A percentile compares a stretch with the other conserved stretches of the same genome.
phyloP scores from a whole-genome alignment of 2,888 invertebrate species.

The Polymixis lichenea region DNA sequence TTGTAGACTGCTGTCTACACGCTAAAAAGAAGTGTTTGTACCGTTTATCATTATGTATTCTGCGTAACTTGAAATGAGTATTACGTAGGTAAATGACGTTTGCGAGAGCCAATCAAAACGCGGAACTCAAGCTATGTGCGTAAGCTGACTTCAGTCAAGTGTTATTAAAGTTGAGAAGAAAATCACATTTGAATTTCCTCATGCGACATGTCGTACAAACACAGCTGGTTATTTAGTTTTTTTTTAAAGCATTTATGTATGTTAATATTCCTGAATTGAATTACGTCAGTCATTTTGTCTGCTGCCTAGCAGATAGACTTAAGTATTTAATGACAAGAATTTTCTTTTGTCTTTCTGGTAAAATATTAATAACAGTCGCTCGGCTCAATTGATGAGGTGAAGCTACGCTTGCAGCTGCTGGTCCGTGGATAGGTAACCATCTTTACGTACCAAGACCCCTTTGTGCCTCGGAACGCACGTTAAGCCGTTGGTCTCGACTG shows the following conservation, averaged over 20 bases:
- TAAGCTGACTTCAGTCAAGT: slow-evolving; percentile 22
- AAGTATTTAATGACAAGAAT: too few species aligned
- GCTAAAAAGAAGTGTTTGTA: too few species aligned
- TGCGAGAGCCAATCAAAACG: slow-evolving; percentile 18
- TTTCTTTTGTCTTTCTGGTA: not conserved
- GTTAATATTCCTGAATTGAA: not conserved
- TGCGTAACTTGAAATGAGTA: slow-evolving; percentile 2
- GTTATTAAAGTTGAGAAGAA: slow-evolving; percentile 42
- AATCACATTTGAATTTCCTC: slow-evolving; percentile 36
- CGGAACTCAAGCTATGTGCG: slow-evolving; percentile 34
- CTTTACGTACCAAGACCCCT: too few species aligned
- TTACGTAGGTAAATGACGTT: slow-evolving; percentile 25
- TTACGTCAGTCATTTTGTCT: not conserved
- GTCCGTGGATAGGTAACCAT: too few species aligned
- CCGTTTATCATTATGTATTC: not conserved
- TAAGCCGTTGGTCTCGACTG: too few species aligned
- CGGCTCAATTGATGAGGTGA: too few species aligned
- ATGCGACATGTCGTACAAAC: slow-evolving; percentile 10
- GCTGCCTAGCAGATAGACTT: not conserved
- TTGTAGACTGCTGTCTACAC: too few species aligned
- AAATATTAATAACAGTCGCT: too few species aligned
- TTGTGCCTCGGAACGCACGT: too few species aligned
- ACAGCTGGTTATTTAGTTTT: not conserved
- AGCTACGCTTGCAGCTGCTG: too few species aligned
- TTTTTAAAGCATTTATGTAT: not conserved